Percentiles rank a stretch among this genome's conserved stretches.
Conservation (phyloP, 23 tunicate species). For the Trididemnum miniatum region DNA sequence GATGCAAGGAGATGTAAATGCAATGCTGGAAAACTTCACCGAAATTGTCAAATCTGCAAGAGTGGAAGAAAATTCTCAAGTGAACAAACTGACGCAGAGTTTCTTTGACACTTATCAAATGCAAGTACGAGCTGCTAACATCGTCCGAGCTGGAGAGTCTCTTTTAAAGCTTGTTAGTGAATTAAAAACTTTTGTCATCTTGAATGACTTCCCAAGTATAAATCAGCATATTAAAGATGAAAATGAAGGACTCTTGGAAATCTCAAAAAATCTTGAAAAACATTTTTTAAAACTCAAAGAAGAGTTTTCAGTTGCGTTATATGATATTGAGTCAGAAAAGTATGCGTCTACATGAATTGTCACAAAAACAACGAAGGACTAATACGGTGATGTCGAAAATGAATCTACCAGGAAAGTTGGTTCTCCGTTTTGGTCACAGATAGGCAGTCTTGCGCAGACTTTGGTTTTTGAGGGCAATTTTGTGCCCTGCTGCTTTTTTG, state of each 20-base stretch:
- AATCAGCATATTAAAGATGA: constrained; percentile 70
- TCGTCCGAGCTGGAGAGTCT: constrained; percentile 89
- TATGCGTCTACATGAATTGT: constrained; percentile 13
- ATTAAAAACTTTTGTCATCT: constrained; percentile 77
- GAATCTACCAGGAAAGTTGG: too few species aligned
- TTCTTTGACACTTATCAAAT: constrained; percentile 77
- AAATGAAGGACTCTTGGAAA: constrained; percentile 28
- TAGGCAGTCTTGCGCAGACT: too few species aligned
- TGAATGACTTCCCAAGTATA: constrained; percentile 88
- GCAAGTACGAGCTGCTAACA: constrained; percentile 87
- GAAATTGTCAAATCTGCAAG: constrained; percentile 80
- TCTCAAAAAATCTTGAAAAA: constrained; percentile 14
- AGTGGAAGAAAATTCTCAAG: constrained; percentile 63
- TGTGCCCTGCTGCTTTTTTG: too few species aligned
- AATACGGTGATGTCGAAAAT: too few species aligned
- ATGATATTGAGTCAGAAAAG: constrained; percentile 68
- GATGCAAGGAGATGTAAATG: constrained; percentile 62
- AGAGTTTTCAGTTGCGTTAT: constrained; percentile 50
- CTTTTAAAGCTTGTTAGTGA: constrained; percentile 75
- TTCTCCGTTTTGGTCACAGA: too few species aligned
- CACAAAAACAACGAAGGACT: too few species aligned
- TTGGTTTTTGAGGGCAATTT: too few species aligned
- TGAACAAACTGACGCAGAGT: constrained; percentile 52
- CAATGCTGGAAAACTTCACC: constrained; percentile 60
- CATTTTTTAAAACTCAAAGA: constrained; percentile 59